phyloP scores from a whole-genome alignment of 2,113 vertebrate species.

The Mugil cephalus region DNA sequence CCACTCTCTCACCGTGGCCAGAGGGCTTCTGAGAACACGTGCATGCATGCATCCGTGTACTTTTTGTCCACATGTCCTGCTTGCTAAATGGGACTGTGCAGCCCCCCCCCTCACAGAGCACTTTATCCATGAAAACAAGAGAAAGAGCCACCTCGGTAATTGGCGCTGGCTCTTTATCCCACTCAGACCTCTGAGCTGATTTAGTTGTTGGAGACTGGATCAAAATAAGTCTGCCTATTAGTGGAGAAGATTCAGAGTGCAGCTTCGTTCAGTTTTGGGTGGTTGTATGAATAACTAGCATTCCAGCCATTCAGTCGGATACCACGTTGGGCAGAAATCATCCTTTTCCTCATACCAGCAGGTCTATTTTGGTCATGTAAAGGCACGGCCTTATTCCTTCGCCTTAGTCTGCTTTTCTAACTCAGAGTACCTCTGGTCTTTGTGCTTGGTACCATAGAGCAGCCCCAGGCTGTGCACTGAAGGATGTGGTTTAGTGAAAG shows the following conservation, averaged over 20 bases:
- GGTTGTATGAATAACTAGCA: constrained; percentile 6
- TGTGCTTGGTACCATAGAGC: constrained; percentile 33
- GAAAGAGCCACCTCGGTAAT: constrained; percentile 51
- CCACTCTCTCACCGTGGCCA: constrained; percentile 39
- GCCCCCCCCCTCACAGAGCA: background rate
- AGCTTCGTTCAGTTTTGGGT: constrained; percentile 24
- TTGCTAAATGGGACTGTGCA: constrained; percentile 29
- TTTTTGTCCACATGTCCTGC: constrained; percentile 16
- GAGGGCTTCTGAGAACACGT: constrained; percentile 39
- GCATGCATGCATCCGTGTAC: constrained; percentile 23
- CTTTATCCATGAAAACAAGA: constrained; percentile 26
- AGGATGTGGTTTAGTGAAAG: constrained; percentile 43
- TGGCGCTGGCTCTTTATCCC: constrained; percentile 37
- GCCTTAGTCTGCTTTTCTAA: constrained; percentile 38
- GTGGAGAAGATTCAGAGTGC: constrained; percentile 29
- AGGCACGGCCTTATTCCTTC: constrained; percentile 21
- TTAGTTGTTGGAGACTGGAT: constrained; percentile 42
- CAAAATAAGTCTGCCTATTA: constrained; percentile 44
- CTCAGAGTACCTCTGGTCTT: constrained; percentile 28
- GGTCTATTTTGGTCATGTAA: constrained; percentile 40
- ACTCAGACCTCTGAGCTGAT: constrained; percentile 34
- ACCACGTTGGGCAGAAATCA: constrained; percentile 10
- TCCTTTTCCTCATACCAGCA: constrained; percentile 53
- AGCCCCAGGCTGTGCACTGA: constrained; percentile 21
- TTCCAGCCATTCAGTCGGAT: constrained; percentile 8